These are phyloP conservation scores for Callyntrura sp. DNA, from an alignment of 2,888 invertebrate genomes.

Conservation along the genomic window DNA sequence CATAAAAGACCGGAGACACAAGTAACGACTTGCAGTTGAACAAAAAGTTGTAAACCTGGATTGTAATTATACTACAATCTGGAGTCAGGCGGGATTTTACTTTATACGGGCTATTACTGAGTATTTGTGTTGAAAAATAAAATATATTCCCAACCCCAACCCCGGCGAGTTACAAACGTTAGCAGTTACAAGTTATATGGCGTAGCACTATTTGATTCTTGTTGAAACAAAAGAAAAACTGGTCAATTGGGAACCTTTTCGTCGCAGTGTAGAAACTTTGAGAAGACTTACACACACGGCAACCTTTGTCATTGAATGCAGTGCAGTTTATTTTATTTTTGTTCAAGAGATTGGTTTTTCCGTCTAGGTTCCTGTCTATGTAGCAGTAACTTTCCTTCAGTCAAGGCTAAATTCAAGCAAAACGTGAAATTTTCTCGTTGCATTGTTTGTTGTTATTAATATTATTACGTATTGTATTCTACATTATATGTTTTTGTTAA, in stretches of 20 bases:
- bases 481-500: not conserved
- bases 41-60: not conserved
- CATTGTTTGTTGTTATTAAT: not conserved
- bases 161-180: not conserved
- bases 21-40: not conserved
- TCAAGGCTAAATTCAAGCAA: not conserved
- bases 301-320: not conserved
- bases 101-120: too few relatives aligned
- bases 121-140: not conserved
- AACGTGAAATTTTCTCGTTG: not conserved
- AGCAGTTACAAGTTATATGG: not conserved
- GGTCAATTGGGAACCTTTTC: not conserved
- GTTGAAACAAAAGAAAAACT: not conserved
- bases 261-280: not conserved
- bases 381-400: not conserved
- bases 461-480: too few relatives aligned
- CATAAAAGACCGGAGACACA: conserved; percentile 21
- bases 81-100: too few relatives aligned
- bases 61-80: not conserved
- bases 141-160: too few relatives aligned
- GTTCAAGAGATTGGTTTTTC: not conserved
- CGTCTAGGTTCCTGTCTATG: not conserved
- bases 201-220: too few relatives aligned
- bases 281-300: not conserved
- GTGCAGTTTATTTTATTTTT: not conserved